These are phyloP conservation scores for Calyptomena viridis DNA, from an alignment of 2,113 vertebrate species.

Conservation along the genomic window DNA sequence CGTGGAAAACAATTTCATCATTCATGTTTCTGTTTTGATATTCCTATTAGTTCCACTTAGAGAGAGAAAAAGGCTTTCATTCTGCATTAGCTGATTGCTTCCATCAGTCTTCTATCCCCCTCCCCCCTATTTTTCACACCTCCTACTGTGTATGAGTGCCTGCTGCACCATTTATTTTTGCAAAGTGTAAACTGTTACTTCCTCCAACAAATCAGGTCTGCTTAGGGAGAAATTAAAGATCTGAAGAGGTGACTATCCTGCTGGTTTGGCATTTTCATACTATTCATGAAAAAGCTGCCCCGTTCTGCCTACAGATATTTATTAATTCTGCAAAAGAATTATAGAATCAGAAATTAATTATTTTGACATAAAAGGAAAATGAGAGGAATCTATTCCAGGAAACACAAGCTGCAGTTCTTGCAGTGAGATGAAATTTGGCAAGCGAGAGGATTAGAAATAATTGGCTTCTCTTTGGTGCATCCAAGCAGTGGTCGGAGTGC, in stretches of 20 bases:
- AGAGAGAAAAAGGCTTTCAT: slow-evolving; percentile 44
- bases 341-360: slow-evolving; percentile 32
- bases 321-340: slow-evolving; percentile 5
- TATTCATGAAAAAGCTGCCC: background rate
- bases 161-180: slow-evolving; percentile 61
- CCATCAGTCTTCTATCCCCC: slow-evolving; percentile 35
- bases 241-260: slow-evolving; percentile 11
- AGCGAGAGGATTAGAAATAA: background rate
- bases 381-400: background rate
- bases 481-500: background rate
- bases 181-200: slow-evolving; percentile 68
- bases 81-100: slow-evolving; percentile 67
- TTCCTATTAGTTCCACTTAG: slow-evolving; percentile 60
- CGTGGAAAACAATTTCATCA: background rate
- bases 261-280: slow-evolving; percentile 14
- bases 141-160: slow-evolving; percentile 57
- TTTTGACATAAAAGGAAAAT: slow-evolving; percentile 25
- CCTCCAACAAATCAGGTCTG: slow-evolving; percentile 62
- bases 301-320: slow-evolving; percentile 5
- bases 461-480: slow-evolving; percentile 8
- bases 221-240: slow-evolving; percentile 55
- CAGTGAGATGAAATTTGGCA: background rate
- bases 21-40: slow-evolving; percentile 48
- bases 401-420: background rate
- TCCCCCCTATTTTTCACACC: slow-evolving; percentile 63